These are phyloP conservation scores for Crypturellus tataupa DNA, from an alignment of 2,797 vertebrate genomes.

Conservation along the genomic window DNA sequence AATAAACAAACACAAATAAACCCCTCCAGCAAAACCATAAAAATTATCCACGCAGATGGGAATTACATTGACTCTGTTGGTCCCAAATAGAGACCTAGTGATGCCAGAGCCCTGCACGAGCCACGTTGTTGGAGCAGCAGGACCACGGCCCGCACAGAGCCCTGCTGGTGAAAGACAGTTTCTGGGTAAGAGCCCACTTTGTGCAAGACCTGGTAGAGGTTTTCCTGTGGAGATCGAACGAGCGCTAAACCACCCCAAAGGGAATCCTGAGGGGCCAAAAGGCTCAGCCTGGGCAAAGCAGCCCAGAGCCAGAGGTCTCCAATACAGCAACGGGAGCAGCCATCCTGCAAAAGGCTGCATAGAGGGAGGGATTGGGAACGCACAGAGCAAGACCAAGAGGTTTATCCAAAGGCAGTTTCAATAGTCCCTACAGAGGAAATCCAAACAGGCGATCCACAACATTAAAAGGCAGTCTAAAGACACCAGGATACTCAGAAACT, in stretches of 20 bases:
- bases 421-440: rapidly evolving
- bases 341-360: not conserved
- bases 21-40: not conserved
- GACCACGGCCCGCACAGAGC: rapidly evolving
- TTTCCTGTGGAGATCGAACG: not conserved
- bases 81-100: not conserved
- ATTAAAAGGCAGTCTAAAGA: not conserved
- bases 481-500: not conserved
- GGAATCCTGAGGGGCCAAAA: not conserved
- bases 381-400: not conserved
- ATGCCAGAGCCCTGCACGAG: rapidly evolving
- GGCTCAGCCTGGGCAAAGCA: not conserved
- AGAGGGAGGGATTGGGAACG: not conserved
- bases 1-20: not conserved
- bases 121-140: not conserved
- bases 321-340: rapidly evolving
- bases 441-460: not conserved
- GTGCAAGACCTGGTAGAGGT: not conserved
- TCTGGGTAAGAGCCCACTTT: not conserved
- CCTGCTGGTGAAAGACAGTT: not conserved
- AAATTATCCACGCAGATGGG: rapidly evolving
- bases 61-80: not conserved
- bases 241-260: not conserved
- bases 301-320: not conserved
- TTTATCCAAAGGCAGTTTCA: not conserved